Base-by-base conservation (phyloP, 2,113 vertebrate genomes). In the Pangasianodon gigas region DNA sequence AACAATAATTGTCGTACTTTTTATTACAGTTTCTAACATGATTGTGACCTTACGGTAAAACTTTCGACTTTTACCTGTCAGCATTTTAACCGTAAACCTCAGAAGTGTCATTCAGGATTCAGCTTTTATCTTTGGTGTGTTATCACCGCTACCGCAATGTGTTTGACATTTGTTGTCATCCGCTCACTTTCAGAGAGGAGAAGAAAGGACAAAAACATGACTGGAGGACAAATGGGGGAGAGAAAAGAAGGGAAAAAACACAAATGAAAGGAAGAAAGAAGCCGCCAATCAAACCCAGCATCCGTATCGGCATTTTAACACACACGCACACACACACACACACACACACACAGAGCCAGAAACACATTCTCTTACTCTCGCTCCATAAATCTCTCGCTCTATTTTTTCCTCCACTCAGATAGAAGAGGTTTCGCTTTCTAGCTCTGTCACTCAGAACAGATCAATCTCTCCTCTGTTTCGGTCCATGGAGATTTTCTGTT, bases 201-300 rank as follows among this genome's bases (percentile, higher is more conserved):
- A 74, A 74, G 65, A 54, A 54, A 85, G 16, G 84, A 85, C 24
- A 60, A 24, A 67, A 32, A 58, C 81, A 58, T 56, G 81, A 83
- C 81, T 41, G 32, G 81, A 84, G 81, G 52, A 56, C 52, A 82
- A 82, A 82, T 19, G 16, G 65, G 21, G n/a, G 65, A 46, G 60
- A 65, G 83, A 65, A 85, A 29, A 85, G 56, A 26, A 29, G 83
- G 14, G 9, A 10, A 41, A 58, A 56, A 58, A 41, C 32, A 84
- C n/a, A 58, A 58, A 84, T 41, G n/a, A 56, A 56, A 37, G 13
- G 26, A 32, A 51, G n/a, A 21, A 56, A 54, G n/a, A 32, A 88
- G 41, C n/a, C 11, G 87, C 80, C 89, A 90, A 67, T 92, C 91
- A 89, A 90, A 87, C 52, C 24, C 46, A 21, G 75, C 80, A 88